Evolutionary conservation across 1,140 invertebrate genomes (phyloP).

Genomic region (Pinna nobilis): DNA sequence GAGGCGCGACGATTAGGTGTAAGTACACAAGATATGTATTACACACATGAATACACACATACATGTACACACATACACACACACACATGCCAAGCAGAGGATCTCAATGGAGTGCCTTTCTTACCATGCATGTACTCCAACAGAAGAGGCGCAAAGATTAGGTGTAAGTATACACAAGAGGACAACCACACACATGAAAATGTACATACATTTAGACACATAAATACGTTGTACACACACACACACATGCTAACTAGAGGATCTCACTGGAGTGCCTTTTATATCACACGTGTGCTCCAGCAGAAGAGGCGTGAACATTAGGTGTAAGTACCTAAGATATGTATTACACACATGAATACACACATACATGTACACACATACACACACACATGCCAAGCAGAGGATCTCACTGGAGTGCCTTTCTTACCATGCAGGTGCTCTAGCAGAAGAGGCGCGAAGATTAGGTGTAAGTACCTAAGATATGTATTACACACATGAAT

Average conservation of each 20-base stretch:
- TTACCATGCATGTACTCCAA: conserved; percentile 93
- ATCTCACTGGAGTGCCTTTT: conserved; percentile 96
- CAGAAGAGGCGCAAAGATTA: conserved; percentile 84
- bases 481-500: too few species aligned
- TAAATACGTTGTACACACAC: too few species aligned
- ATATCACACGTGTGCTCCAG: conserved; percentile 95
- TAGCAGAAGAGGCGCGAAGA: conserved; percentile 88
- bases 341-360: too few species aligned
- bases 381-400: too few species aligned
- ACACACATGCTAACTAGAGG: conserved; percentile 97
- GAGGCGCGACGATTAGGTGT: conserved; percentile 85
- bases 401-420: conserved; percentile 95
- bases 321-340: conserved; percentile 67
- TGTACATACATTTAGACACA: too few species aligned
- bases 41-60: too few species aligned
- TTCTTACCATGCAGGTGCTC: conserved; percentile 96
- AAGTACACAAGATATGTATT: background rate
- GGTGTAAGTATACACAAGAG: too few species aligned
- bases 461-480: conserved; percentile 77
- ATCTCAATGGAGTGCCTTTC: conserved; percentile 82
- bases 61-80: background rate
- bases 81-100: background rate
- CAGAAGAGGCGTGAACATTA: conserved; percentile 88
- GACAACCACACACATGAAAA: too few species aligned
- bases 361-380: too few species aligned